Conservation (phyloP, 2,797 vertebrate species). For the Anas georgica region DNA sequence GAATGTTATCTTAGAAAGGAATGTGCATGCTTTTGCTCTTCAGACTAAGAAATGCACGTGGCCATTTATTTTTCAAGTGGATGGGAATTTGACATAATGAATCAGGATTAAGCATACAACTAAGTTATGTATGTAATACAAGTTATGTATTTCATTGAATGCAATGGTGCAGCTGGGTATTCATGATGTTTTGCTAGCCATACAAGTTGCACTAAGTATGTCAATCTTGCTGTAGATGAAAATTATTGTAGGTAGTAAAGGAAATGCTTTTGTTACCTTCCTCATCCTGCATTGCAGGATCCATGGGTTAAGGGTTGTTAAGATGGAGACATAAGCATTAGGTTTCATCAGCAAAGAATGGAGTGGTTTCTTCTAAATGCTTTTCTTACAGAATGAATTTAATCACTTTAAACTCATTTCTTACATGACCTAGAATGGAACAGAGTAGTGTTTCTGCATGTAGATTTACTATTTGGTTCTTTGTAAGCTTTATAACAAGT, state of each 20-base stretch:
- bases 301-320: background rate
- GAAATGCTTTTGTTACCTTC: background rate
- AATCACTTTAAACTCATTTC: background rate
- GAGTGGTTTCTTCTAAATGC: background rate
- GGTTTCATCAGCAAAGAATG: background rate
- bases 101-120: background rate
- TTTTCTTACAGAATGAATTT: background rate
- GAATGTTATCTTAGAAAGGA: background rate
- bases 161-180: background rate
- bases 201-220: background rate
- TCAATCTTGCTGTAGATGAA: background rate
- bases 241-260: background rate
- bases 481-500: background rate
- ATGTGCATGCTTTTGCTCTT: background rate
- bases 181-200: background rate
- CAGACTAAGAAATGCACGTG: background rate
- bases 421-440: background rate
- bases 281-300: background rate
- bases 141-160: background rate
- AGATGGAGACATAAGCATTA: background rate
- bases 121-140: rapidly evolving
- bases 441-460: background rate
- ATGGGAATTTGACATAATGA: background rate
- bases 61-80: background rate
- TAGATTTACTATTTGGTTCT: background rate